Percentiles rank a stretch among this genome's conserved stretches.
phyloP scores from a whole-genome alignment of 2,797 vertebrate species.

The Champsocephalus gunnari region DNA sequence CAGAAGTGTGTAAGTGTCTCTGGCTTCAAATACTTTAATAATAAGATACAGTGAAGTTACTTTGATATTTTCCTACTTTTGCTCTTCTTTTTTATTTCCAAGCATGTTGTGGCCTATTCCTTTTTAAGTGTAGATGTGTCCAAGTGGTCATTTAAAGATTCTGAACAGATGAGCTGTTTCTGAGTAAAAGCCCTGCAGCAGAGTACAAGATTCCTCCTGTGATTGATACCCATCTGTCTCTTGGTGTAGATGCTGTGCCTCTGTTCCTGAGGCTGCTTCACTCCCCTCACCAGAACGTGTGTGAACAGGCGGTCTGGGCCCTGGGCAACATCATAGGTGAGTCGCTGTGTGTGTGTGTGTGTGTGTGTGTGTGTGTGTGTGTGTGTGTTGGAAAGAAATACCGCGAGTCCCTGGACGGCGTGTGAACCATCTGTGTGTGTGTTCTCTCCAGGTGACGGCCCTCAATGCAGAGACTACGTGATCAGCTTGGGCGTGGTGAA shows the following conservation, averaged over 20 bases:
- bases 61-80: background rate
- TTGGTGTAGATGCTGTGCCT: constrained; percentile 92
- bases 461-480: constrained; percentile 98
- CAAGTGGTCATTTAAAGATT: background rate
- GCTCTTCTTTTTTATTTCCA: background rate
- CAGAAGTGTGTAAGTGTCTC: background rate
- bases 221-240: background rate
- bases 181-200: background rate
- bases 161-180: background rate
- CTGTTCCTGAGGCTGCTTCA: constrained; percentile 96
- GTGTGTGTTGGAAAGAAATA: background rate
- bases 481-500: constrained; percentile 98
- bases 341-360: constrained; percentile 48
- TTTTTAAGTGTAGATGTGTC: background rate
- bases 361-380: background rate
- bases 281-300: constrained; percentile 98
- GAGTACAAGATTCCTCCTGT: background rate
- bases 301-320: constrained; percentile 99
- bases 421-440: background rate
- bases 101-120: background rate
- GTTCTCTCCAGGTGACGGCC: constrained; percentile 92
- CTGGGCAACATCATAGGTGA: constrained; percentile 99
- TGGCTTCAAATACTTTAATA: background rate
- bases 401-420: background rate
- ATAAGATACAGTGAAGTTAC: background rate